Percentiles rank a stretch among this genome's conserved stretches.
phyloP scores from a whole-genome alignment of 2,888 invertebrate genomes.

The Gastracanthus pulcherrimus region DNA sequence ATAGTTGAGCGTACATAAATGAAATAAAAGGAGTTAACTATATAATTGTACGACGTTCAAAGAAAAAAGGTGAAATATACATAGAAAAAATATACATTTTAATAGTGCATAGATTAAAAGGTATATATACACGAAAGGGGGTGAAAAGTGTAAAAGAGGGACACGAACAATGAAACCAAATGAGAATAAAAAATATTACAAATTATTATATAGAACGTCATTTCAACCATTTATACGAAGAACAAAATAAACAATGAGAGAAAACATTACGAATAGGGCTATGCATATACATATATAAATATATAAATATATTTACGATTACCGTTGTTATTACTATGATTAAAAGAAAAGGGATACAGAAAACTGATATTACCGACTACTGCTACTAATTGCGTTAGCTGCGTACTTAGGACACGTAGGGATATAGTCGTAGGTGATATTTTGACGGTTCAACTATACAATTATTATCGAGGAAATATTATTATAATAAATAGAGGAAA shows the following conservation, averaged over 20 bases:
- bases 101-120: slow-evolving; percentile 24
- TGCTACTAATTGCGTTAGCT: slow-evolving; percentile 45
- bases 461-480: slow-evolving; percentile 17
- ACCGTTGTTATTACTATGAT: slow-evolving; percentile 62
- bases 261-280: slow-evolving; percentile 60
- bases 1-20: slow-evolving; percentile 6
- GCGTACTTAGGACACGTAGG: slow-evolving; percentile 25
- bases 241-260: slow-evolving; percentile 9
- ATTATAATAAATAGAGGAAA: slow-evolving; percentile 22
- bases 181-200: slow-evolving; percentile 13
- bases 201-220: slow-evolving; percentile 56
- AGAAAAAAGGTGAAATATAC: not conserved
- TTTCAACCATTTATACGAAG: slow-evolving; percentile 60
- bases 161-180: slow-evolving; percentile 6
- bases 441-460: slow-evolving; percentile 41
- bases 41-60: not conserved
- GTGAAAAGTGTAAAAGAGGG: not conserved
- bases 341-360: slow-evolving; percentile 8
- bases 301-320: slow-evolving; percentile 63
- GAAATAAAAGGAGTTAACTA: slow-evolving; percentile 6
- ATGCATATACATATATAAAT: slow-evolving; percentile 49
- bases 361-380: slow-evolving; percentile 39
- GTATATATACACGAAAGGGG: not conserved
- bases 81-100: slow-evolving; percentile 18
- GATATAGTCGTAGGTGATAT: slow-evolving; percentile 37